A percentile compares a stretch with the other conserved stretches of the same genome.
Evolutionary conservation across 1,140 invertebrate species (phyloP).

Genomic region (Gryon sp.): DNA sequence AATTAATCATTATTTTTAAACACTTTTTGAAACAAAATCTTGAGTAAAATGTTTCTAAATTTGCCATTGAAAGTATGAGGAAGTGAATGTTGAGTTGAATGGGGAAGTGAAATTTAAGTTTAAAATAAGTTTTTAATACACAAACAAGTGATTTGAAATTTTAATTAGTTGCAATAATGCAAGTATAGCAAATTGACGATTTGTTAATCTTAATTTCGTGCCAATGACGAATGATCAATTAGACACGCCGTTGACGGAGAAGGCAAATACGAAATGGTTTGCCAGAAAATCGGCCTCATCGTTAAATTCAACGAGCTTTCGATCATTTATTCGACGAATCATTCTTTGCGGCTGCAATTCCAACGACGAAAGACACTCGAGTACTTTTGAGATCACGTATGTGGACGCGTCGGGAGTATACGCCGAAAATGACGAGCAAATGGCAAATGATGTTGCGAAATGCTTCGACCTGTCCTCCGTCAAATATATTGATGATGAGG

Average conservation of each 20-base stretch:
- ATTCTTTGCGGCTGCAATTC: constrained; percentile 68
- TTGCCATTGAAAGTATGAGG: too few relatives aligned
- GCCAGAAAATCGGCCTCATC: constrained; percentile 43
- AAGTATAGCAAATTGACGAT: too few relatives aligned
- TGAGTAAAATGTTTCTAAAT: too few relatives aligned
- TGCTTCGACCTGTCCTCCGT: constrained; percentile 74
- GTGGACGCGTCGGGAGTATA: constrained; percentile 40
- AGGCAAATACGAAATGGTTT: constrained; percentile 44
- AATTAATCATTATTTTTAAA: too few relatives aligned
- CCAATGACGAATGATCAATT: constrained; percentile 54
- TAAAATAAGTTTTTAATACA: neutral
- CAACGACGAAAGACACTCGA: constrained; percentile 62
- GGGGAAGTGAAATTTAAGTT: neutral
- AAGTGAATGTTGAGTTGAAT: too few relatives aligned
- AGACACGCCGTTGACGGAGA: constrained; percentile 49
- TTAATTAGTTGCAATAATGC: too few relatives aligned
- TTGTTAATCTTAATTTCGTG: constrained; percentile 1
- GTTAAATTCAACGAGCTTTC: constrained; percentile 41
- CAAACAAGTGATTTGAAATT: neutral
- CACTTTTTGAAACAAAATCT: too few relatives aligned
- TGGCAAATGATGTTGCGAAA: constrained; percentile 64
- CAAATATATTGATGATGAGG: constrained; percentile 77
- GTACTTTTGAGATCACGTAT: constrained; percentile 37
- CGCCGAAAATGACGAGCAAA: constrained; percentile 34
- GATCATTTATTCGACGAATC: constrained; percentile 61